phyloP scores from a whole-genome alignment of 2,888 invertebrate genomes.

The Andrena bicolor region DNA sequence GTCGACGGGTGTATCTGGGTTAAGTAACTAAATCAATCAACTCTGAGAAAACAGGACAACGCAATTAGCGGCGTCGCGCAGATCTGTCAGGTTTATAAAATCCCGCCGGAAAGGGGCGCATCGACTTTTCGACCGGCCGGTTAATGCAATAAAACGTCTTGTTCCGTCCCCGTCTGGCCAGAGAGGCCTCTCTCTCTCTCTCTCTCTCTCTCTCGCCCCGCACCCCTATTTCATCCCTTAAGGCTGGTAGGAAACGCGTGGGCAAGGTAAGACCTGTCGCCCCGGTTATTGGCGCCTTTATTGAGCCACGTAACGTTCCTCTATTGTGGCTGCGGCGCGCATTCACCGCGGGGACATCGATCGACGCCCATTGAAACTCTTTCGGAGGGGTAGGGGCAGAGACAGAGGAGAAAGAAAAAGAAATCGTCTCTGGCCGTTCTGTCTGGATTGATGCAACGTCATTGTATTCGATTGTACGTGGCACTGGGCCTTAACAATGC shows the following conservation, averaged over 20 bases:
- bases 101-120: not conserved
- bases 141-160: not conserved
- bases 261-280: not conserved
- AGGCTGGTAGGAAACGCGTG: not conserved
- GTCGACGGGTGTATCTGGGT: constrained; percentile 54
- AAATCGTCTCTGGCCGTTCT: constrained; percentile 28
- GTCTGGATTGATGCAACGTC: constrained; percentile 32
- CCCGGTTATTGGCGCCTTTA: constrained; percentile 21
- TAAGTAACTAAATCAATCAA: constrained; percentile 69
- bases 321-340: constrained; percentile 30
- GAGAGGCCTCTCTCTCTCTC: not conserved
- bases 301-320: constrained; percentile 27
- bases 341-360: constrained; percentile 45
- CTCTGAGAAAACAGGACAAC: constrained; percentile 63
- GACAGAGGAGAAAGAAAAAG: not conserved
- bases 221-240: not conserved
- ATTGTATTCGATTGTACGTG: constrained; percentile 46
- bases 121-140: constrained; percentile 5
- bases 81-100: constrained; percentile 52
- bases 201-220: not conserved
- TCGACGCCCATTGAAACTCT: constrained; percentile 45
- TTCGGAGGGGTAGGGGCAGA: not conserved
- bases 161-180: no score
- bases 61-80: constrained; percentile 54
- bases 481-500: constrained; percentile 35